These are phyloP conservation scores for Cremastinae sp. DNA, from an alignment of 2,888 invertebrate species.

Conservation along the genomic window DNA sequence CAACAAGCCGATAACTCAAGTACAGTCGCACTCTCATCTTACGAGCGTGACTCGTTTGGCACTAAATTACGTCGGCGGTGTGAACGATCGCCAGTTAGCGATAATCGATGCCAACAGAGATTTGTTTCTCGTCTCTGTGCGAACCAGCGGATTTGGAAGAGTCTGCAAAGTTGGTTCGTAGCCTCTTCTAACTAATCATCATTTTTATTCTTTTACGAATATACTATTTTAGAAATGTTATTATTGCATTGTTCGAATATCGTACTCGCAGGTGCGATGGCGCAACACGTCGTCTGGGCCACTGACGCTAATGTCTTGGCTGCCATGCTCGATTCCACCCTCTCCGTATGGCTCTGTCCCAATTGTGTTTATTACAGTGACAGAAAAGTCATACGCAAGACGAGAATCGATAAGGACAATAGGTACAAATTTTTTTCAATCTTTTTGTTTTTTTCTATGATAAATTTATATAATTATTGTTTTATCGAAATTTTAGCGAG, in stretches of 20 bases:
- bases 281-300: slow-evolving; percentile 86
- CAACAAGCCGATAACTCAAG: slow-evolving; percentile 88
- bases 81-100: slow-evolving; percentile 91
- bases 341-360: slow-evolving; percentile 90
- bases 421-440: slow-evolving; percentile 72
- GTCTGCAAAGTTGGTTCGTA: slow-evolving; percentile 79
- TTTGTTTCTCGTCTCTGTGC: slow-evolving; percentile 89
- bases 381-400: slow-evolving; percentile 85
- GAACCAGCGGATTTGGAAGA: slow-evolving; percentile 80
- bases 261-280: slow-evolving; percentile 87
- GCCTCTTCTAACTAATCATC: slow-evolving; percentile 21
- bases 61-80: slow-evolving; percentile 91
- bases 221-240: too few relatives aligned
- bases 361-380: slow-evolving; percentile 80
- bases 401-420: slow-evolving; percentile 80
- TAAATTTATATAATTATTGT: background rate
- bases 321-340: slow-evolving; percentile 88
- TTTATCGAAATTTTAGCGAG: slow-evolving; percentile 83
- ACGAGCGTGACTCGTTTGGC: slow-evolving; percentile 91
- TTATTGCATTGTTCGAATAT: too few relatives aligned
- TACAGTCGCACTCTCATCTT: slow-evolving; percentile 88
- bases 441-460: background rate
- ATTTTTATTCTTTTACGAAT: background rate
- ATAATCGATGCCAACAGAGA: slow-evolving; percentile 95
- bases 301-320: slow-evolving; percentile 89